These are phyloP conservation scores for Zaprionus lineosus DNA, from an alignment of 2,888 invertebrate species.

Conservation along the genomic window DNA sequence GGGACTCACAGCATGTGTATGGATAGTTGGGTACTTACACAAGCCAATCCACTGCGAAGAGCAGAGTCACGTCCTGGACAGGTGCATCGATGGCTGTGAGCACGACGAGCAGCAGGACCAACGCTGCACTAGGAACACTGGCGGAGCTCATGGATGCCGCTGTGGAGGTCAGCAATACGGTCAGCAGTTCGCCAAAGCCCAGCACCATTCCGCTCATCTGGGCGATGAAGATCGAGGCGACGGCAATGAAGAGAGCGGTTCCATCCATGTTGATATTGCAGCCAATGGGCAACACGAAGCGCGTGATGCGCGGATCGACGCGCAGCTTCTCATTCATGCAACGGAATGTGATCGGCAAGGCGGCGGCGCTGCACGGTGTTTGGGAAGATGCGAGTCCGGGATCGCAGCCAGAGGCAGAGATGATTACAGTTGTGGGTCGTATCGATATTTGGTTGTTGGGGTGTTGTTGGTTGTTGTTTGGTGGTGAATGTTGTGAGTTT, in stretches of 20 bases:
- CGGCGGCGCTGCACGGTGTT: slow-evolving; percentile 92
- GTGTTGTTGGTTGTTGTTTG: slow-evolving; percentile 6
- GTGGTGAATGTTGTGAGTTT: slow-evolving; percentile 21
- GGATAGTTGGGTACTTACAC: slow-evolving; percentile 87
- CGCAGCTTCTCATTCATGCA: slow-evolving; percentile 92
- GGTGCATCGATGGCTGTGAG: slow-evolving; percentile 92
- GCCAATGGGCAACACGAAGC: slow-evolving; percentile 94
- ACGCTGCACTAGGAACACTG: slow-evolving; percentile 92
- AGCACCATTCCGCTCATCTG: slow-evolving; percentile 92
- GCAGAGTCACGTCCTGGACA: slow-evolving; percentile 89
- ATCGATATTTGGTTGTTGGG: slow-evolving; percentile 17
- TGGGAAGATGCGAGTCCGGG: slow-evolving; percentile 3
- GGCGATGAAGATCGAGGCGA: slow-evolving; percentile 93
- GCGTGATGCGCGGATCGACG: slow-evolving; percentile 91
- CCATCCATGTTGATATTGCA: slow-evolving; percentile 97
- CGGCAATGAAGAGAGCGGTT: slow-evolving; percentile 93
- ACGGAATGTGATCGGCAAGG: slow-evolving; percentile 93
- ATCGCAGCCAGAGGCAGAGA: slow-evolving; percentile 18
- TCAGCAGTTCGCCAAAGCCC: slow-evolving; percentile 92
- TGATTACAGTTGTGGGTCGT: neutral
- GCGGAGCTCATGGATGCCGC: slow-evolving; percentile 95
- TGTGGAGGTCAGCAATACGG: slow-evolving; percentile 92
- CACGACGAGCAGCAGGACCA: slow-evolving; percentile 91
- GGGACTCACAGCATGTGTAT: neutral
- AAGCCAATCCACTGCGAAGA: slow-evolving; percentile 95